Evolutionary conservation across 2,113 vertebrate species (phyloP).

Genomic region (Paracanthobrama guichenoti): DNA sequence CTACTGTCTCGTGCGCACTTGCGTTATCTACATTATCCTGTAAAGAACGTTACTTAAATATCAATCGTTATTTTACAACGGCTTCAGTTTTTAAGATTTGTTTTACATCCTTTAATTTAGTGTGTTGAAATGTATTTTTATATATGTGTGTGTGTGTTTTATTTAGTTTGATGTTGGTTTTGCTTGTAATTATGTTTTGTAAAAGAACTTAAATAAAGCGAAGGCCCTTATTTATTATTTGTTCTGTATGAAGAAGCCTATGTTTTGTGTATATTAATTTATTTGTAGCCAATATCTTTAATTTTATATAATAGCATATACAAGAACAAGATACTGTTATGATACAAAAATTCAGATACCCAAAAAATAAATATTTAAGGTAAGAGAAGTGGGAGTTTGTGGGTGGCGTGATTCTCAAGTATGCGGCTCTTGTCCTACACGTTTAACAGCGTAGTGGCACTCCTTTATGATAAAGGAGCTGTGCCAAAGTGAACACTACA

Average conservation of each 20-base stretch:
- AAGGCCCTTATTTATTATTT: not conserved
- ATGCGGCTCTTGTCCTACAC: constrained; percentile 15
- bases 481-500: not conserved
- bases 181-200: not conserved
- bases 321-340: not conserved
- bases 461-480: not conserved
- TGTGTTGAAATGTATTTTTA: not conserved
- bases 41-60: not conserved
- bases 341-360: not conserved
- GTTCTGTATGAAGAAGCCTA: not conserved
- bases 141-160: too few relatives aligned
- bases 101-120: not conserved
- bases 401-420: constrained; percentile 3
- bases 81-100: not conserved
- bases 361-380: not conserved
- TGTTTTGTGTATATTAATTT: not conserved
- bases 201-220: too few relatives aligned
- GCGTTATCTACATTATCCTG: not conserved
- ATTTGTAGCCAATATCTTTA: not conserved
- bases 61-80: not conserved
- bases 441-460: not conserved
- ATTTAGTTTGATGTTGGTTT: not conserved
- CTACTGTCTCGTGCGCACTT: not conserved
- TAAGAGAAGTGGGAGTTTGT: not conserved
- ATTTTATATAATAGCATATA: not conserved